phyloP scores from a whole-genome alignment of 2,113 vertebrate genomes.

The Psophia crepitans region DNA sequence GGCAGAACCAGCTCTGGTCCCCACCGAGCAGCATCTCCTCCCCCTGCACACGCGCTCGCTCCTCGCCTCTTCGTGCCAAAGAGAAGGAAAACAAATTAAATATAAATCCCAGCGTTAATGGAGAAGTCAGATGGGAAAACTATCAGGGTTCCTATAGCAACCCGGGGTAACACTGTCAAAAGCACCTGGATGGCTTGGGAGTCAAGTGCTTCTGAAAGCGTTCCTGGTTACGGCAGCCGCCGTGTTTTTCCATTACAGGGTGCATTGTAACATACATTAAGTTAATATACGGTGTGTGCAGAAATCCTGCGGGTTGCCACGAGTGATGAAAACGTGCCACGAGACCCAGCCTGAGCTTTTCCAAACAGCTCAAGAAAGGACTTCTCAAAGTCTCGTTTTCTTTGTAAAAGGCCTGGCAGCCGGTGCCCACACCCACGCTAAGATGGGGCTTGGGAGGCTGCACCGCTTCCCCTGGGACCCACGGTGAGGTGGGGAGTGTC shows the following conservation, averaged over 20 bases:
- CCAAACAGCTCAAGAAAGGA: not conserved
- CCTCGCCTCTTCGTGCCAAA: not conserved
- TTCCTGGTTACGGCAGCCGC: not conserved
- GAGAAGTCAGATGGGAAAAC: conserved; percentile 10
- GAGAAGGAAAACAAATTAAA: conserved; percentile 19
- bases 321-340: not conserved
- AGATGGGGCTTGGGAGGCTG: not conserved
- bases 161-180: not conserved
- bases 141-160: conserved; percentile 42
- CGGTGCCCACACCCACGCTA: accelerated
- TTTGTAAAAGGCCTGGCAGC: not conserved
- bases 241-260: conserved; percentile 2
- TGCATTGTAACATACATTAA: not conserved
- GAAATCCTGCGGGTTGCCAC: not conserved
- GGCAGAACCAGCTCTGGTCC: not conserved
- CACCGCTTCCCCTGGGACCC: too few relatives aligned
- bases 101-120: not conserved
- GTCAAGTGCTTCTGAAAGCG: not conserved
- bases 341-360: not conserved
- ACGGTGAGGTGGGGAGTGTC: accelerated
- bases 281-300: not conserved
- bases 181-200: conserved; percentile 35
- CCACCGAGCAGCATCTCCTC: not conserved
- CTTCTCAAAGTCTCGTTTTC: not conserved
- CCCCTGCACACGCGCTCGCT: accelerated